Percentiles rank a stretch among this genome's conserved stretches.
phyloP scores from a whole-genome alignment of 2,888 invertebrate genomes.

The Amaurobius ferox region DNA sequence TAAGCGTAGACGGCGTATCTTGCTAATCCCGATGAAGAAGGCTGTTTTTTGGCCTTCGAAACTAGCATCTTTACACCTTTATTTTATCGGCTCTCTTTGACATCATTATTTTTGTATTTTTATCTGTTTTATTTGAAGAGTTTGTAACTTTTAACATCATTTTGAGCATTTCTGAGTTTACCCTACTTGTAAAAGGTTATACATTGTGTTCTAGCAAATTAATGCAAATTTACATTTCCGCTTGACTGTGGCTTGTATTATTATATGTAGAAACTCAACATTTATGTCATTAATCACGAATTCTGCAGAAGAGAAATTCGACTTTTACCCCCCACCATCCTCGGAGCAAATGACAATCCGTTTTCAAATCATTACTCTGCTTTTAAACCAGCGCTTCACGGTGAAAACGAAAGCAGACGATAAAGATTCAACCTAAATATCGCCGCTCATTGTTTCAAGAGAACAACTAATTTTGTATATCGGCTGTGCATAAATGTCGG shows the following conservation, averaged over 20 bases:
- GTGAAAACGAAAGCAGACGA: neutral
- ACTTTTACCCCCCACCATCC: neutral
- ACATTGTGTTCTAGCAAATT: no score
- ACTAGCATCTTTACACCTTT: no score
- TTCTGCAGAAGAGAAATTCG: neutral
- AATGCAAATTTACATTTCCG: no score
- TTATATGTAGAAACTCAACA: neutral
- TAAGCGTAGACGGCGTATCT: no score
- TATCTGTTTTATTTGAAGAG: no score
- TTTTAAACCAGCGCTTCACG: neutral
- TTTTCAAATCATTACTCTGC: neutral
- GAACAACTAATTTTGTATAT: slow-evolving; percentile 2
- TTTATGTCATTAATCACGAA: neutral
- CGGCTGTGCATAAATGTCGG: neutral
- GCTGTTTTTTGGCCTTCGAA: no score
- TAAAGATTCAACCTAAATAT: slow-evolving; percentile 5
- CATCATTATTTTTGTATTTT: no score
- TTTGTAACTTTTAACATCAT: no score
- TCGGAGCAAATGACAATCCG: neutral
- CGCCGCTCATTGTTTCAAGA: neutral
- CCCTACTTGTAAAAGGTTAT: no score
- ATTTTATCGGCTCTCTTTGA: no score
- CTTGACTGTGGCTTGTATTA: neutral
- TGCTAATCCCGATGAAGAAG: no score
- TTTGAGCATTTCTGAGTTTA: no score